Evolutionary conservation across 2,113 vertebrate species (phyloP).

Genomic region (Odobenus rosmarus): DNA sequence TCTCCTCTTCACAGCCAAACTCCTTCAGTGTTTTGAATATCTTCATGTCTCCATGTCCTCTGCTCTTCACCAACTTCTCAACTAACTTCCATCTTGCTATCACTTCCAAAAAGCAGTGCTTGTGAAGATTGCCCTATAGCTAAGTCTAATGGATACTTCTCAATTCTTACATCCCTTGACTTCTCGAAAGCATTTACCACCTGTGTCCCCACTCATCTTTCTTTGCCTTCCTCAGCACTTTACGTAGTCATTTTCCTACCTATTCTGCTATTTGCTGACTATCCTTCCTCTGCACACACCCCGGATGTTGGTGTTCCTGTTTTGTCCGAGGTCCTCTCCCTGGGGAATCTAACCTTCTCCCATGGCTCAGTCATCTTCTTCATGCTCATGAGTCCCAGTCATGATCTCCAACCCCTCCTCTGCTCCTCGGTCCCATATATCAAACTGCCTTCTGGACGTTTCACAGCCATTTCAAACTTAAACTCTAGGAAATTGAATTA

Average conservation of each 20-base stretch:
- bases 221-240: background rate
- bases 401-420: background rate
- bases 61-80: background rate
- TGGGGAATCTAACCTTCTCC: background rate
- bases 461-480: background rate
- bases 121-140: background rate
- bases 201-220: too few relatives aligned
- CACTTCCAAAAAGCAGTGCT: background rate
- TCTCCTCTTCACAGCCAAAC: background rate
- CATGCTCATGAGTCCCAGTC: background rate
- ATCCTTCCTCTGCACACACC: background rate
- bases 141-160: background rate
- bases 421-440: background rate
- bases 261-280: fast-evolving
- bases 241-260: background rate
- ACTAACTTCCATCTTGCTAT: background rate
- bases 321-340: background rate
- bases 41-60: background rate
- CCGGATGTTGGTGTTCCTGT: background rate
- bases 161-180: background rate
- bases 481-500: background rate
- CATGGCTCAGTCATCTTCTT: background rate
- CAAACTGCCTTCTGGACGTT: background rate
- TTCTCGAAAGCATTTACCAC: background rate
- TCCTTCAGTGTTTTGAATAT: background rate